Base-by-base conservation (phyloP, 2,888 invertebrate species). In the Thymelicus acteon region DNA sequence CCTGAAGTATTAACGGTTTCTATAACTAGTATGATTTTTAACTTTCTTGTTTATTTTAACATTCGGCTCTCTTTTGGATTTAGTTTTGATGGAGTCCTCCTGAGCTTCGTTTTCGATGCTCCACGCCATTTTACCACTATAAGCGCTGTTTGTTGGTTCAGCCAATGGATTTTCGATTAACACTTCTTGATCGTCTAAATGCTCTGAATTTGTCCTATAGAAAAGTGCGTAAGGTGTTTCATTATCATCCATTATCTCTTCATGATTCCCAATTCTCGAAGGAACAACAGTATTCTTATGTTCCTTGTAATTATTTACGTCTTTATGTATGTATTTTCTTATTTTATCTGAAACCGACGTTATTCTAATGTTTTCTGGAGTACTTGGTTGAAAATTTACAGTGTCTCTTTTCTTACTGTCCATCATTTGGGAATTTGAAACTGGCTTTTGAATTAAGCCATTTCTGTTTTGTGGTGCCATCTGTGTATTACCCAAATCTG, bases 211-310 rank as follows among this genome's bases (percentile, higher is more conserved):
- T 81, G 82, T 84, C 75, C 84, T 83, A 64, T 90, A 87, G 71
- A 90, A 90, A 37, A 89, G 74, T 0, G 91, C 88, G 52, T 89
- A 88, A 0, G 87, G 86, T 12, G 78, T 80, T 1, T 81, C 79
- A 19, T 78, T 79, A 0, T 75, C 61, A 31, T 83, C 79, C 10
- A 79, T 73, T 44, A 74, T 77, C 7, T 83, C 80, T 44, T 84
- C 83, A 7, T 73, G 77, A 61, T 74, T 83, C 1, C 79, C 82
- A 39, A 82, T 79, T 60, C 80, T 82, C 1, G 77, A 44, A 19
- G 68, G 69, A 24, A 60, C 60, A 2, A 63, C 52, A 8, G 62
- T 73, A 63, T 54, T 67, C 40, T 49, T 54, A 44, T 19, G 70
- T 40, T 78, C 75, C 12, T 76, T 78, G 13, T 60, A 69, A 4